Evolutionary conservation across 2,888 invertebrate species (phyloP).

Genomic region (Drosophila colorata): DNA sequence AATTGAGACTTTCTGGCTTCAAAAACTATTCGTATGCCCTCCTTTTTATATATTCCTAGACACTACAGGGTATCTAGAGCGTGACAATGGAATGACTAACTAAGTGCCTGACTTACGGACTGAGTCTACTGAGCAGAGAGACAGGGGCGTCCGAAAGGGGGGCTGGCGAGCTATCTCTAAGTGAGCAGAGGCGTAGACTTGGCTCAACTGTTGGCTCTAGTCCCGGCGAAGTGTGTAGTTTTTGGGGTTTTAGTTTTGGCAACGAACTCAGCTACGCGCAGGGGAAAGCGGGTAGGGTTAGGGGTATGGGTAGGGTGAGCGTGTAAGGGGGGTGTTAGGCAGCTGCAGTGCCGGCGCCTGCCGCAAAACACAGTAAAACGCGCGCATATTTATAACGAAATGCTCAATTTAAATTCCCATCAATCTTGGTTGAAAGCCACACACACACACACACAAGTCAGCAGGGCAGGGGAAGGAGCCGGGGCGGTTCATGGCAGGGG

Average conservation of each 20-base stretch:
- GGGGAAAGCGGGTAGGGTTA: neutral
- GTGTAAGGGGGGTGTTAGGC: constrained; percentile 7
- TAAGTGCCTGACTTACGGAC: constrained; percentile 36
- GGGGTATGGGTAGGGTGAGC: neutral
- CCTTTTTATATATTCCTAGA: no score
- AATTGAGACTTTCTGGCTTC: neutral
- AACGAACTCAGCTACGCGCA: constrained; percentile 1
- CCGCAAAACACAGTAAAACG: constrained; percentile 77
- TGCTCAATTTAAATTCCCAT: constrained; percentile 83
- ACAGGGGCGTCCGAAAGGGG: neutral
- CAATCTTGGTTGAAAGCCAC: constrained; percentile 76
- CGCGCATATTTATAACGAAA: constrained; percentile 82
- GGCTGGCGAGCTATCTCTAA: neutral
- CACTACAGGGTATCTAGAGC: constrained; percentile 15
- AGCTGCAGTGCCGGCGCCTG: constrained; percentile 48
- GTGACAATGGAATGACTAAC: constrained; percentile 26
- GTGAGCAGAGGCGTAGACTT: constrained; percentile 17
- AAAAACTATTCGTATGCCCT: neutral
- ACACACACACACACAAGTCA: constrained; percentile 33
- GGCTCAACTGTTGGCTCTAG: constrained; percentile 12
- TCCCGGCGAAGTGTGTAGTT: constrained; percentile 17
- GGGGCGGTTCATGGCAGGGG: no score
- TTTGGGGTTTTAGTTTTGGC: constrained; percentile 33
- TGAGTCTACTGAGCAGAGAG: constrained; percentile 3
- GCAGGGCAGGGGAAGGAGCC: neutral